These are phyloP conservation scores for Corythoichthys intestinalis DNA, from an alignment of 2,113 vertebrate genomes.

Conservation along the genomic window DNA sequence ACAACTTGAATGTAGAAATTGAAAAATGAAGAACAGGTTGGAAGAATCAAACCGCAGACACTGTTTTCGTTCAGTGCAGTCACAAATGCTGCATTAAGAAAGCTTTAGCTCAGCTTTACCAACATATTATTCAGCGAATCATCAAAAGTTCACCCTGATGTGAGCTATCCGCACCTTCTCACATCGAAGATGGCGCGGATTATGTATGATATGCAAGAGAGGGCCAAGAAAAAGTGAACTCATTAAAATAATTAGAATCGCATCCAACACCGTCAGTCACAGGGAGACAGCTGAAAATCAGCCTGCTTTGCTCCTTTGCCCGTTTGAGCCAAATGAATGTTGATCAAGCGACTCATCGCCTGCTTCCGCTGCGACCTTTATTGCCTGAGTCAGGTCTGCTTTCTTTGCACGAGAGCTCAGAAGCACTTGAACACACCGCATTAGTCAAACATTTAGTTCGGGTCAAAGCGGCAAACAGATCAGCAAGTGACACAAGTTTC, in stretches of 20 bases:
- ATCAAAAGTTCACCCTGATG: slow-evolving; percentile 24
- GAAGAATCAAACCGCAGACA: slow-evolving; percentile 9
- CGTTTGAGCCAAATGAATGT: slow-evolving; percentile 35
- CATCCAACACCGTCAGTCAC: slow-evolving; percentile 24
- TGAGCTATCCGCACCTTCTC: slow-evolving; percentile 3
- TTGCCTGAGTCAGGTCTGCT: slow-evolving; percentile 30
- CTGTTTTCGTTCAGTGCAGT: slow-evolving; percentile 23
- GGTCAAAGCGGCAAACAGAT: neutral
- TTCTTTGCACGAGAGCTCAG: slow-evolving; percentile 22
- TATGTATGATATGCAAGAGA: slow-evolving; percentile 15
- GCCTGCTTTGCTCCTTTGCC: slow-evolving; percentile 22
- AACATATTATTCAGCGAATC: neutral
- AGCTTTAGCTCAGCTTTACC: neutral
- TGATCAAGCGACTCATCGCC: slow-evolving; percentile 38
- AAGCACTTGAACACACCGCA: slow-evolving; percentile 25
- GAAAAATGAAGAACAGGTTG: neutral
- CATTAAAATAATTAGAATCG: slow-evolving; percentile 32
- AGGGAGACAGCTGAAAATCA: slow-evolving; percentile 23
- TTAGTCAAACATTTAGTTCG: slow-evolving; percentile 33
- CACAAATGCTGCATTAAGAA: neutral
- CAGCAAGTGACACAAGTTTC: neutral
- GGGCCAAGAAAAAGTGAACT: slow-evolving; percentile 15
- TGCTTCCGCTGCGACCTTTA: slow-evolving; percentile 31
- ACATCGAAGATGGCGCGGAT: neutral
- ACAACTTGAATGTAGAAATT: neutral